Evolutionary conservation across 2,797 vertebrate genomes (phyloP).

Genomic region (Peromyscus nudipes): DNA sequence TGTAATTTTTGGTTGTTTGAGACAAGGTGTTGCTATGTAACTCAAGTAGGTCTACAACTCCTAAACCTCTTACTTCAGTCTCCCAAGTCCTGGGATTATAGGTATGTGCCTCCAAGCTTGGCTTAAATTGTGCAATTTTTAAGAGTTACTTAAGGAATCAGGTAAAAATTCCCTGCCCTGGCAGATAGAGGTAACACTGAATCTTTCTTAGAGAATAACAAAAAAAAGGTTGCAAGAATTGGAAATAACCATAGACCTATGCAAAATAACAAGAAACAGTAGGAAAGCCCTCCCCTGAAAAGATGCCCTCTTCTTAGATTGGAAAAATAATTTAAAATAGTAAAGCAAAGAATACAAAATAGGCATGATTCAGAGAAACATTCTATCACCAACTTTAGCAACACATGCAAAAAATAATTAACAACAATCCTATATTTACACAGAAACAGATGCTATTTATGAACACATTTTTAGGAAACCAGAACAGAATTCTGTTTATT

Average conservation of each 20-base stretch:
- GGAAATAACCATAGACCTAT: conserved; percentile 6
- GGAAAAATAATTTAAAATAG: conserved; percentile 34
- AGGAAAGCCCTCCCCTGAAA: neutral
- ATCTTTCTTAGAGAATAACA: neutral
- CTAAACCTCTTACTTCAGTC: neutral
- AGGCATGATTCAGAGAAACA: conserved; percentile 61
- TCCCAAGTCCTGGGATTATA: neutral
- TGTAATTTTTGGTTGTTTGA: neutral
- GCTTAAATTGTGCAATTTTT: neutral
- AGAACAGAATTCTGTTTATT: conserved; percentile 75
- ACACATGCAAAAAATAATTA: conserved; percentile 72
- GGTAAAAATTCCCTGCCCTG: neutral
- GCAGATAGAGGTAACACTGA: neutral
- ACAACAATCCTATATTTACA: conserved; percentile 62
- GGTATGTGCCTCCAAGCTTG: too few species aligned
- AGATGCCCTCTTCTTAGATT: conserved; percentile 32
- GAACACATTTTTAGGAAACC: conserved; percentile 61
- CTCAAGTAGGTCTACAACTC: neutral
- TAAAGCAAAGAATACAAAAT: conserved; percentile 60
- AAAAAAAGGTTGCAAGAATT: conserved; percentile 24
- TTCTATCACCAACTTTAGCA: conserved; percentile 42
- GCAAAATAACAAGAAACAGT: conserved; percentile 59
- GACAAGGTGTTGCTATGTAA: neutral
- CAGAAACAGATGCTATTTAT: conserved; percentile 72
- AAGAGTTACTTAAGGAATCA: neutral